Evolutionary conservation across 2,797 vertebrate species (phyloP).

Genomic region (Kryptolebias ocellatus): DNA sequence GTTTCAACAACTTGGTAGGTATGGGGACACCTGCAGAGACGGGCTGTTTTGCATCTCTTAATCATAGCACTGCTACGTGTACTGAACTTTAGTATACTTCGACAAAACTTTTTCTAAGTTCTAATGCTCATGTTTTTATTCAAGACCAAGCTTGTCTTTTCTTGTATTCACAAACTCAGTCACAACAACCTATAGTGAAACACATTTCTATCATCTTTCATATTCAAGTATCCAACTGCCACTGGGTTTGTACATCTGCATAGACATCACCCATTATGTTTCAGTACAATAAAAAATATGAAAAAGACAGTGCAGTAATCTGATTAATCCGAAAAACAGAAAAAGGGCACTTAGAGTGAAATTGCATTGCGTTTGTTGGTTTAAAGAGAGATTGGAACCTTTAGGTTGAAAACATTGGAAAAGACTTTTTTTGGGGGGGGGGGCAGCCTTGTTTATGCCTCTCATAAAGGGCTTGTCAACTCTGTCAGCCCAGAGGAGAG

Average conservation of each 20-base stretch:
- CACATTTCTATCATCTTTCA: background rate
- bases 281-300: slow-evolving; percentile 21
- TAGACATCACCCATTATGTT: slow-evolving; percentile 17
- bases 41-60: no score
- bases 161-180: slow-evolving; percentile 3
- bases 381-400: slow-evolving; percentile 57
- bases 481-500: slow-evolving; percentile 72
- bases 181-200: background rate
- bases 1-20: no score
- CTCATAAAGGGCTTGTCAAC: slow-evolving; percentile 77
- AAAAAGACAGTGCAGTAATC: slow-evolving; percentile 32
- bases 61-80: background rate
- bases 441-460: slow-evolving; percentile 70
- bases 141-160: background rate
- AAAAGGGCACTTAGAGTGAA: slow-evolving; percentile 37
- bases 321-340: slow-evolving; percentile 49
- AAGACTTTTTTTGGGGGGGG: slow-evolving; percentile 20
- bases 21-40: no score
- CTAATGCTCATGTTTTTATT: background rate
- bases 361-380: slow-evolving; percentile 42
- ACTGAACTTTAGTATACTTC: background rate
- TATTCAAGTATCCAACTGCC: slow-evolving; percentile 2
- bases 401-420: slow-evolving; percentile 55
- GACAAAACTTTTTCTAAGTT: background rate
- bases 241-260: slow-evolving; percentile 22